A percentile compares a stretch with the other conserved stretches of the same genome.
These are phyloP conservation scores for Acanthosepion pharaonis DNA, from an alignment of 2,888 invertebrate species.

Conservation along the genomic window DNA sequence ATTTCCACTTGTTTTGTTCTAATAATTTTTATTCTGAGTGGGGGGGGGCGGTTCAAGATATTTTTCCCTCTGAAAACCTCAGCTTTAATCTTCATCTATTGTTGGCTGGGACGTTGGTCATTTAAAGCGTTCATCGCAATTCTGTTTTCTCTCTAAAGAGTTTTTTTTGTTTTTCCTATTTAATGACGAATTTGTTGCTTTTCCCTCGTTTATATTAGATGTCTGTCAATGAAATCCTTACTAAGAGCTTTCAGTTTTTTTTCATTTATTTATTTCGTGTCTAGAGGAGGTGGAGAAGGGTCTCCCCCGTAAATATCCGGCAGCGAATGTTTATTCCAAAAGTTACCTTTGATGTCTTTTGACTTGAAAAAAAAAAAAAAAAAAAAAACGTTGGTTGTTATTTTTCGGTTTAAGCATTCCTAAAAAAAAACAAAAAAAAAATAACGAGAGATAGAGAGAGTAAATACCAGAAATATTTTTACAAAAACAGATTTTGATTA, in stretches of 20 bases:
- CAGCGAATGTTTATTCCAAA: not conserved
- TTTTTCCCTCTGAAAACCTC: not conserved
- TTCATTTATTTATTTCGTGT: not conserved
- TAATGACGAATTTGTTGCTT: not conserved
- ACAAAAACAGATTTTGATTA: not conserved
- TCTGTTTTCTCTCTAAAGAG: not conserved
- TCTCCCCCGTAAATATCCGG: not conserved
- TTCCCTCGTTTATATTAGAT: not conserved
- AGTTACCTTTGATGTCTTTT: not conserved
- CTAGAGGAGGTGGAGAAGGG: not conserved
- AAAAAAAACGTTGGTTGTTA: not conserved
- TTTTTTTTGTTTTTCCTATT: not conserved
- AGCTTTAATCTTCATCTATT: not conserved
- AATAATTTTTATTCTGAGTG: not conserved
- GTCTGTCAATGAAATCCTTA: constrained; percentile 20
- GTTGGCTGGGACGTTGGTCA: not conserved
- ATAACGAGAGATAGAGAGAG: not conserved
- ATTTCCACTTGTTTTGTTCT: not conserved
- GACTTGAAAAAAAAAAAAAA: not conserved
- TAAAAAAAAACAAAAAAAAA: not conserved
- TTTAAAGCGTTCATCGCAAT: not conserved
- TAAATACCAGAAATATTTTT: not conserved
- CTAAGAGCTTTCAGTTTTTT: constrained; percentile 13
- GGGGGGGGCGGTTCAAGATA: not conserved
- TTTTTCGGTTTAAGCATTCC: not conserved